Conservation (phyloP, 2,888 invertebrate species). For the Nymphalis urticae region DNA sequence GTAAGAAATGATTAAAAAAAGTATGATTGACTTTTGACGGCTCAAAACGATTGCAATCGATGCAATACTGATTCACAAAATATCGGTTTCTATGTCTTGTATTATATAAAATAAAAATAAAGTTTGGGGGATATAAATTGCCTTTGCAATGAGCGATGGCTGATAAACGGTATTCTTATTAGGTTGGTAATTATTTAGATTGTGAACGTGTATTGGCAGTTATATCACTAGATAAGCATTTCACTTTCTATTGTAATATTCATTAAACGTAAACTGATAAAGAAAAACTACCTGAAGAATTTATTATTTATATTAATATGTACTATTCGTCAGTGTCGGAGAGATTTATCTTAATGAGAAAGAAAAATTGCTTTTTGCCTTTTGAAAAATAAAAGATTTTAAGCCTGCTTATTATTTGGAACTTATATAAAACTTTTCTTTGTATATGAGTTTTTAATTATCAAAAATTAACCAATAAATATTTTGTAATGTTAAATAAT, state of each 20-base stretch:
- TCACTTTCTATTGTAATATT: conserved; percentile 41
- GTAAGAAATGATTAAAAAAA: conserved; percentile 57
- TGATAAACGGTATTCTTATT: conserved; percentile 44
- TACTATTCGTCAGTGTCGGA: too few species aligned
- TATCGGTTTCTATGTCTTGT: conserved; percentile 39
- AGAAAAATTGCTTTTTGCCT: too few species aligned
- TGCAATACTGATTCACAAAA: conserved; percentile 46
- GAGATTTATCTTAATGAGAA: too few species aligned
- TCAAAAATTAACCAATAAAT: not conserved
- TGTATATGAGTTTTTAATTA: not conserved
- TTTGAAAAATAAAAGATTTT: too few species aligned
- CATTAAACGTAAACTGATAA: conserved; percentile 11
- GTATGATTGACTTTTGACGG: conserved; percentile 56
- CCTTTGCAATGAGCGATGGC: conserved; percentile 38
- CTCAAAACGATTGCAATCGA: conserved; percentile 42
- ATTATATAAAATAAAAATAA: conserved; percentile 37
- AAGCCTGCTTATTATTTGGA: too few species aligned
- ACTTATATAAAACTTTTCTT: too few species aligned
- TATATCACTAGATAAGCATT: conserved; percentile 40
- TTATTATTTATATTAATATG: not conserved
- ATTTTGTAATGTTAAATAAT: not conserved
- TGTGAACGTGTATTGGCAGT: conserved; percentile 38
- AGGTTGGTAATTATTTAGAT: conserved; percentile 41
- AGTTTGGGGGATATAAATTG: conserved; percentile 40
- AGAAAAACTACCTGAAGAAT: not conserved